phyloP scores from a whole-genome alignment of 2,113 vertebrate species.

The Cheilinus undulatus region DNA sequence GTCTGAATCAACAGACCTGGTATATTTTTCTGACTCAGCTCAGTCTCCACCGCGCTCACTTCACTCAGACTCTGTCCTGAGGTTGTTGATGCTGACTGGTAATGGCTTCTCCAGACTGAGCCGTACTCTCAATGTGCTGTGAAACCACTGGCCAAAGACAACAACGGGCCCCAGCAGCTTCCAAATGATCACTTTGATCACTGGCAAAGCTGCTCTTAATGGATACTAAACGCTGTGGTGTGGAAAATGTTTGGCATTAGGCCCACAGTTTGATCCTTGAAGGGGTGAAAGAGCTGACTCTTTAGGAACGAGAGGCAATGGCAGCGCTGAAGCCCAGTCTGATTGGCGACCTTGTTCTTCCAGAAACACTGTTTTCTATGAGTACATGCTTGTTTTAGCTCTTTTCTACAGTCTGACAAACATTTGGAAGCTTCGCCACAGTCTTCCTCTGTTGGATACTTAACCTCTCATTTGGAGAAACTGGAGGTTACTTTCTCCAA shows the following conservation, averaged over 20 bases:
- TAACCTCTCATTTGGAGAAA: not conserved
- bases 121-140: constrained; percentile 45
- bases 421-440: constrained; percentile 9
- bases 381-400: constrained; percentile 11
- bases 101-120: constrained; percentile 48
- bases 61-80: constrained; percentile 27
- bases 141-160: constrained; percentile 57
- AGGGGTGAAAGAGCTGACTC: not conserved
- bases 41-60: constrained; percentile 16
- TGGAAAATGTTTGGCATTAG: constrained; percentile 22
- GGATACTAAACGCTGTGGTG: constrained; percentile 13
- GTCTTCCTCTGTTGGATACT: not conserved
- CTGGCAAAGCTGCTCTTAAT: not conserved
- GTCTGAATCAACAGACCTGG: constrained; percentile 19
- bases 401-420: constrained; percentile 2
- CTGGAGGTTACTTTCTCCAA: constrained; percentile 20
- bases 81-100: constrained; percentile 41
- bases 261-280: constrained; percentile 21
- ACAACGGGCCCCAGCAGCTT: constrained; percentile 26
- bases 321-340: not conserved
- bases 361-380: not conserved
- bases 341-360: not conserved
- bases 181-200: constrained; percentile 52
- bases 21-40: constrained; percentile 46
- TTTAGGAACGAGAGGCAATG: not conserved